Evolutionary conservation across 2,113 vertebrate species (phyloP).

Genomic region (Coptodon bakossiorum): DNA sequence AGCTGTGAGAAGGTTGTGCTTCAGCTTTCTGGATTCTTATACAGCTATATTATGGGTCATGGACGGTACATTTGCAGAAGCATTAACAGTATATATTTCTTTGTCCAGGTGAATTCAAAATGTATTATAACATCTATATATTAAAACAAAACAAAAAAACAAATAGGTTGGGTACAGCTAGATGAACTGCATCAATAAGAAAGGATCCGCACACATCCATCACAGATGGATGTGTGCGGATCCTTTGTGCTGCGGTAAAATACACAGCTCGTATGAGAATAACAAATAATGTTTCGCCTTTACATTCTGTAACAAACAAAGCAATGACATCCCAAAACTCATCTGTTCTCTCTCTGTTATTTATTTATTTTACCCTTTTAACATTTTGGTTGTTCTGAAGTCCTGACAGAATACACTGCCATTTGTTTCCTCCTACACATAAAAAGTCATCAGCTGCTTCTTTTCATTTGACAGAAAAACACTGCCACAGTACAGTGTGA

Average conservation of each 20-base stretch:
- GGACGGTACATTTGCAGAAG: background rate
- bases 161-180: background rate
- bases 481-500: background rate
- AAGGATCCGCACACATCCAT: background rate
- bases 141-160: background rate
- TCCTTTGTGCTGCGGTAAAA: background rate
- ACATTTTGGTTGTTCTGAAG: background rate
- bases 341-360: background rate
- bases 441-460: background rate
- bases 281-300: background rate
- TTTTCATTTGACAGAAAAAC: background rate
- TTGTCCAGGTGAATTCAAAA: background rate
- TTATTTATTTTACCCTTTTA: background rate
- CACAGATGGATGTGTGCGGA: background rate
- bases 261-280: background rate
- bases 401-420: background rate
- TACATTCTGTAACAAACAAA: background rate
- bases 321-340: background rate
- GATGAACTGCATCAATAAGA: background rate
- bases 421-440: background rate
- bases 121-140: background rate
- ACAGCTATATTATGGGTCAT: background rate
- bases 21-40: background rate
- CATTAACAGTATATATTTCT: background rate
- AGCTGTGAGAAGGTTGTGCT: conserved; percentile 19